Evolutionary conservation across 2,888 invertebrate genomes (phyloP), one percentile per base, ranked within the genome.

Genomic region (Drosophila nr. perissopoda): DNA sequence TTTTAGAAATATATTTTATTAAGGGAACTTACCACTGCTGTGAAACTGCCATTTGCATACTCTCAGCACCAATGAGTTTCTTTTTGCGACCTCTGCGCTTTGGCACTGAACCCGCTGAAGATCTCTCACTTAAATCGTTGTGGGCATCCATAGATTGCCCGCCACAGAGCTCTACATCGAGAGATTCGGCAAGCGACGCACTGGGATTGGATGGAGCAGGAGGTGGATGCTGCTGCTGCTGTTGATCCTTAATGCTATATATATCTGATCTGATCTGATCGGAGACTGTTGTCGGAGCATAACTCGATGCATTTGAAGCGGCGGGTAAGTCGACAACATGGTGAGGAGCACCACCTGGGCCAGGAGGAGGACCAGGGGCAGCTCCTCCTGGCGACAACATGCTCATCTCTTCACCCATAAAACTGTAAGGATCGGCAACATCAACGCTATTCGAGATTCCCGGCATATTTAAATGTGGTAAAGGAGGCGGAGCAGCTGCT

Each of bases 1-100:
- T 27, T 27, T 27, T 5, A 27, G 27, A 27, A 27, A 38, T 38
- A 8, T n/a, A n/a, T 8, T 8, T 38, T 21, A 18, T 18, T 29
- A n/a, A 18, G 11, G 21, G 2, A 34, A 65, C 83, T 74, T 27
- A 85, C 85, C 88, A 69, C 6, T 73, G 85, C 42, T 65, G 70
- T 25, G 69, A 27, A 29, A 45, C 33, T 59, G 49, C 18, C 21
- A 67, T 54, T 67, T 68, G 65, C 49, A 54, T 54, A 29, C 10
- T 59, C 13, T 79, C 81, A 5, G 48, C 27, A 3, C 68, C 68
- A 4, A 75, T 49, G 67, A 95, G 94, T 93, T 98, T 98, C 94
- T 97, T 97, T 95, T 97, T 97, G 65, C 97, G 94, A 29, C 97
- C 97, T 21, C 97, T 94, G 92, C 97, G 97, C 93, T 97, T 97